Evolutionary conservation across 2,113 vertebrate species (phyloP).

Genomic region (Vidua chalybeata): DNA sequence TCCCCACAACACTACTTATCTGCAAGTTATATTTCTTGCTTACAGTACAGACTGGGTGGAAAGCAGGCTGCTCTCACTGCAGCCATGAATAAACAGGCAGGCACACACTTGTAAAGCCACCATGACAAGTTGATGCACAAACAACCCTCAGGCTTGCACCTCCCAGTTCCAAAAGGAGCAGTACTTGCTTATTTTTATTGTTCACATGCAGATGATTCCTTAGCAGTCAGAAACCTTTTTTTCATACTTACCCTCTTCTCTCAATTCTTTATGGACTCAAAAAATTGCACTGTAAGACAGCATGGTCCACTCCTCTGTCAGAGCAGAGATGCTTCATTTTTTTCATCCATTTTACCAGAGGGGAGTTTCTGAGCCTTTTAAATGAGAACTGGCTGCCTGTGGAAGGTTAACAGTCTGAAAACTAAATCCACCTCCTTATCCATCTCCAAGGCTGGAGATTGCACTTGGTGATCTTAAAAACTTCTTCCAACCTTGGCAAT

Average conservation of each 20-base stretch:
- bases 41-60: not conserved
- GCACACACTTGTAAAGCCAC: constrained; percentile 50
- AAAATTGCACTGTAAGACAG: not conserved
- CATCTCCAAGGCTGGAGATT: not conserved
- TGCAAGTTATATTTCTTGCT: not conserved
- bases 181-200: constrained; percentile 9
- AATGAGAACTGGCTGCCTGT: not conserved
- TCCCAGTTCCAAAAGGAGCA: not conserved
- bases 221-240: not conserved
- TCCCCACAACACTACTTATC: not conserved
- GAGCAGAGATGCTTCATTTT: not conserved
- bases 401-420: not conserved
- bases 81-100: constrained; percentile 30
- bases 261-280: not conserved
- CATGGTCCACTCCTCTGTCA: not conserved
- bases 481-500: not conserved
- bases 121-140: constrained; percentile 34
- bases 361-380: not conserved
- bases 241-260: not conserved
- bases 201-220: not conserved
- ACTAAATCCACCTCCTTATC: not conserved
- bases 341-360: not conserved
- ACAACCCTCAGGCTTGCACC: constrained; percentile 7
- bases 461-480: not conserved
- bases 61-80: not conserved